phyloP scores from a whole-genome alignment of 2,888 invertebrate genomes.

The Stenotaenia linearis region DNA sequence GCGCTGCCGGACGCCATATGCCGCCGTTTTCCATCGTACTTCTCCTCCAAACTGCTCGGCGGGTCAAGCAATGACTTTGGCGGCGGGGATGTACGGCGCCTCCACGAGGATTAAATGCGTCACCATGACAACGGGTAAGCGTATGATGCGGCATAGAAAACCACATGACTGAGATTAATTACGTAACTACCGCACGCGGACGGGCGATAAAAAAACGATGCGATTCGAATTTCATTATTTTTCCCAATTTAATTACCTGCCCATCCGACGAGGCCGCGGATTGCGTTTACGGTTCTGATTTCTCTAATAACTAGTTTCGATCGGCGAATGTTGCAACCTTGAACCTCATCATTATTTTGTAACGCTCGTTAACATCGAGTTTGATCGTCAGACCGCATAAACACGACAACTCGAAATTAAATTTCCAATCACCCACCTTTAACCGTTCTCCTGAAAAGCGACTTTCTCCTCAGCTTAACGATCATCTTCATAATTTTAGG shows the following conservation, averaged over 20 bases:
- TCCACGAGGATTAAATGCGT: conserved; percentile 3
- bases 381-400: too few species aligned
- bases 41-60: background rate
- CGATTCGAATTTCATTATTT: background rate
- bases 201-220: background rate
- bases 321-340: background rate
- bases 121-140: background rate
- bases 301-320: background rate
- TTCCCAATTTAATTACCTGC: background rate
- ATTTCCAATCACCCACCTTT: background rate
- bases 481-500: background rate
- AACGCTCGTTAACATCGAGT: too few species aligned
- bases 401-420: background rate
- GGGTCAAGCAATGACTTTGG: conserved; percentile 9
- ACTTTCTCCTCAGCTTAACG: background rate
- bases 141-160: background rate
- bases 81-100: conserved; percentile 9
- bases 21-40: background rate
- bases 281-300: too few species aligned
- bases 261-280: too few species aligned
- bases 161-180: background rate
- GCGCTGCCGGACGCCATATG: too few species aligned
- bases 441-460: background rate
- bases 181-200: background rate
- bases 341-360: background rate